Percentiles rank a stretch among this genome's conserved stretches.
These are phyloP conservation scores for Drosophila emarginata DNA, from an alignment of 2,888 invertebrate genomes.

Conservation along the genomic window DNA sequence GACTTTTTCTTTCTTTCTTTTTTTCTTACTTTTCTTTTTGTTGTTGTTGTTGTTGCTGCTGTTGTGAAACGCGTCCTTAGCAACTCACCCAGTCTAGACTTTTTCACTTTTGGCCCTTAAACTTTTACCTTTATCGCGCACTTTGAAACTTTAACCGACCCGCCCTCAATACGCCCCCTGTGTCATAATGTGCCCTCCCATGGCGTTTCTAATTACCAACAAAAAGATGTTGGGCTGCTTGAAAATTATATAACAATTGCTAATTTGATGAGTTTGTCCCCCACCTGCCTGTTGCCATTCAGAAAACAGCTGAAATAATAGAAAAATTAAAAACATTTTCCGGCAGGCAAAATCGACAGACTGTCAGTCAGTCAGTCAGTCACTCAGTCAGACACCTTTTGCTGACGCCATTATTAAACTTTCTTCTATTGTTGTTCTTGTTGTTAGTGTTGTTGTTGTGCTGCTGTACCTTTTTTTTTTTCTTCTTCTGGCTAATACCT, in stretches of 20 bases:
- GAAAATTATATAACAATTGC: constrained; percentile 55
- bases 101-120: constrained; percentile 12
- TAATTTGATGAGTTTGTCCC: constrained; percentile 47
- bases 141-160: constrained; percentile 12
- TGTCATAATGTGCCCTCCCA: constrained; percentile 11
- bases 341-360: constrained; percentile 25
- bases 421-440: constrained; percentile 48
- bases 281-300: not conserved
- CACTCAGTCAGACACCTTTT: constrained; percentile 42
- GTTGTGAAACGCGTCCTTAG: not conserved
- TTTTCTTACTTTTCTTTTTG: constrained; percentile 1
- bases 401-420: constrained; percentile 18
- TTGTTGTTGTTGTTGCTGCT: not conserved
- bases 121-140: constrained; percentile 2
- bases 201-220: constrained; percentile 48
- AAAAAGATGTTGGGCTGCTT: constrained; percentile 35
- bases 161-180: constrained; percentile 11
- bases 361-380: constrained; percentile 21
- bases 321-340: constrained; percentile 44
- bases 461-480: not conserved
- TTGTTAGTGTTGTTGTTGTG: constrained; percentile 37
- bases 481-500: constrained; percentile 47
- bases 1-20: constrained; percentile 33
- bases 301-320: constrained; percentile 46
- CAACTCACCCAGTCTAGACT: constrained; percentile 21